Base-by-base conservation (phyloP, 2,113 vertebrate species). In the Sciurus niger region DNA sequence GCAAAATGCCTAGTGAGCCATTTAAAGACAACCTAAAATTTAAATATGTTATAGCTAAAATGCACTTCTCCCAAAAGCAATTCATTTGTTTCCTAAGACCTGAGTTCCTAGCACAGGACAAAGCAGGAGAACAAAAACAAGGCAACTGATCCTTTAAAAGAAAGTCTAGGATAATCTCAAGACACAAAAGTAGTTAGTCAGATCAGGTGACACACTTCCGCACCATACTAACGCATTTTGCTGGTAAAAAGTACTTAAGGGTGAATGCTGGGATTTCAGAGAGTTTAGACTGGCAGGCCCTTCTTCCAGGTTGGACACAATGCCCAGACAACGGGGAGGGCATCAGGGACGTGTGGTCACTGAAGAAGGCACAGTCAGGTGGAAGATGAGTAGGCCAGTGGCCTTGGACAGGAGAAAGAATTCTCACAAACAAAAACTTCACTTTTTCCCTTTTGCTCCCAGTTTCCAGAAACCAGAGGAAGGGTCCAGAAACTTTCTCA, bases 401-500 rank as follows among this genome's bases (percentile, higher is more conserved):
- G 67, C 34, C 28, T 48, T 40, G 28, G n/a, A 28, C 53, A 74
- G 48, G 43, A 88, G 10, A 65, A 74, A 65, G 37, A 14, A 78
- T 12, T 16, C 14, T 2, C 32, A 14, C 25, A 74, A 70, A 5
- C 1, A 30, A 58, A 58, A 65, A 70, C 11, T 32, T 12, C 1
- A 2, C 11, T 22, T n/a, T 18, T 60, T 80, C 13, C 11, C 53
- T 70, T 79, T 40, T 63, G 46, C 24, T 90, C 70, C 32, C 17
- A 80, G 28, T 67, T 86, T 90, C 58, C 17, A 55, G 25, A 94
- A 83, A 86, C 79, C 48, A 78, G 20, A 97, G 16, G 46, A 67
- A 93, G 80, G 63, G n/a, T 48, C 48, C n/a, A 63, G 12, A n/a
- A 86, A 67, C n/a, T 28, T 90, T 22, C 16, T 86, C 20, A 74